phyloP scores from a whole-genome alignment of 1,140 invertebrate genomes.

The Lasaia peninsularis region DNA sequence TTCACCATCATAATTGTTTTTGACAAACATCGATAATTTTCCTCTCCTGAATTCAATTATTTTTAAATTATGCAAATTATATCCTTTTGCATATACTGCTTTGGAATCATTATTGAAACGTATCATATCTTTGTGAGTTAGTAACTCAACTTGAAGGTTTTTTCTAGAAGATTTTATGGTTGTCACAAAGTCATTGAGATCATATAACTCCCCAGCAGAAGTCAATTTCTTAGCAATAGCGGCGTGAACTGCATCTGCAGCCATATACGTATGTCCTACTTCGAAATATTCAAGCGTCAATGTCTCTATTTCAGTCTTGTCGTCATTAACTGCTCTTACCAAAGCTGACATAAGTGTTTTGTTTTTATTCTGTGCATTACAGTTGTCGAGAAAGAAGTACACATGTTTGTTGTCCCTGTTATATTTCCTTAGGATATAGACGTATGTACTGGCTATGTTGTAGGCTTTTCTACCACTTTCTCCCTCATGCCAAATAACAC shows the following conservation, averaged over 20 bases:
- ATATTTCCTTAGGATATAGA: background rate
- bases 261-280: background rate
- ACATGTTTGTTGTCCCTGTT: conserved; percentile 1
- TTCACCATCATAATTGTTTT: background rate
- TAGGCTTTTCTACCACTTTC: too few species aligned
- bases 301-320: background rate
- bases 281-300: background rate
- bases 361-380: background rate
- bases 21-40: background rate
- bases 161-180: background rate
- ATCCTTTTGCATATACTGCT: background rate
- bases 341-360: background rate
- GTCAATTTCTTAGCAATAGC: background rate
- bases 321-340: background rate
- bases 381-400: background rate
- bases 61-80: conserved; percentile 2
- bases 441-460: too few species aligned
- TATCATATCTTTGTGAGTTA: conserved; percentile 2
- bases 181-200: background rate
- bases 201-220: background rate
- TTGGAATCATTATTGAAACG: conserved; percentile 1
- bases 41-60: background rate
- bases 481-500: background rate
- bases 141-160: conserved; percentile 1
- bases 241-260: too few species aligned